These are phyloP conservation scores for Achlya flavicornis DNA, from an alignment of 2,888 invertebrate species.

Conservation along the genomic window DNA sequence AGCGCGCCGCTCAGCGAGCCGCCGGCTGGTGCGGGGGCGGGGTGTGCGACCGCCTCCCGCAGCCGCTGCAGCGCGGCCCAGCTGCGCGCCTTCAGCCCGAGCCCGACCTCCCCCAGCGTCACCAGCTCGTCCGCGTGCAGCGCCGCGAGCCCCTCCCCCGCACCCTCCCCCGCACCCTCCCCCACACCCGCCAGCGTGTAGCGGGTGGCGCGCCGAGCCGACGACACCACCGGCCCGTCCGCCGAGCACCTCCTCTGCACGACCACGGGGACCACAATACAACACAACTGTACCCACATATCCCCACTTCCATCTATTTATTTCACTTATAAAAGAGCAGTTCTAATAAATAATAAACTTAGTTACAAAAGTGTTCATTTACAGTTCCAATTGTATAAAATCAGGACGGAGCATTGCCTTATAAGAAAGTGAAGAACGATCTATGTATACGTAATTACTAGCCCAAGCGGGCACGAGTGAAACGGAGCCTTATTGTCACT, in stretches of 20 bases:
- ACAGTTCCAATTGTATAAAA: no score
- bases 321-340: no score
- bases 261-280: no score
- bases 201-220: slow-evolving; percentile 54
- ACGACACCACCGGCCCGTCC: slow-evolving; percentile 20
- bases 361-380: no score
- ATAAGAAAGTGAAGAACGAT: no score
- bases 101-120: slow-evolving; percentile 26
- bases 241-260: slow-evolving; percentile 32
- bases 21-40: slow-evolving; percentile 14
- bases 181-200: slow-evolving; percentile 40
- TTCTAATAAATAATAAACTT: no score
- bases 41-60: slow-evolving; percentile 4
- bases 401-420: no score
- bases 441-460: no score
- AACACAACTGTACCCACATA: no score
- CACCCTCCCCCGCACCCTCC: slow-evolving; percentile 29
- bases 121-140: slow-evolving; percentile 61
- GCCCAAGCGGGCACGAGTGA: no score
- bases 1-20: slow-evolving; percentile 21
- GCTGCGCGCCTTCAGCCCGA: slow-evolving; percentile 51
- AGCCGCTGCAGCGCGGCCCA: slow-evolving; percentile 40
- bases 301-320: no score
- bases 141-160: slow-evolving; percentile 35
- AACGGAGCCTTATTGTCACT: no score